phyloP scores from a whole-genome alignment of 2,888 invertebrate species.

The Tetheella fluctuosa region DNA sequence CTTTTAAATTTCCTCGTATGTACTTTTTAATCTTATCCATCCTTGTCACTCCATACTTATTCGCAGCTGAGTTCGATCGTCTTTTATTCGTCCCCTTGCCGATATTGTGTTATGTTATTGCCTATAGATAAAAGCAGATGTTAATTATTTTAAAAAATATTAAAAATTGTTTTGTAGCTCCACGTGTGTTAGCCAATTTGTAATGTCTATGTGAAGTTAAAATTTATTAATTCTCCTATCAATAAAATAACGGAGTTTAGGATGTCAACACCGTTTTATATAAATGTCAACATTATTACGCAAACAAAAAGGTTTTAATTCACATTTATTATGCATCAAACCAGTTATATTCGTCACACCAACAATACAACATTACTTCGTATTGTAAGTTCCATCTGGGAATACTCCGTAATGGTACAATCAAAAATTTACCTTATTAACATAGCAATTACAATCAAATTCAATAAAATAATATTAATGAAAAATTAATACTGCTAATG shows the following conservation, averaged over 20 bases:
- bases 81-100: too few relatives aligned
- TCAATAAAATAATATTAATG: not conserved
- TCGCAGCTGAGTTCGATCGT: too few relatives aligned
- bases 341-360: conserved; percentile 66
- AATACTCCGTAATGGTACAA: not conserved
- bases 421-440: not conserved
- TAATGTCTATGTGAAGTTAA: too few relatives aligned
- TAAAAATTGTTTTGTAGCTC: too few relatives aligned
- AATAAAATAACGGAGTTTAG: not conserved
- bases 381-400: conserved; percentile 60
- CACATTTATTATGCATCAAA: conserved; percentile 71
- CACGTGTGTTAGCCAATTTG: too few relatives aligned
- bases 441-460: not conserved
- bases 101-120: too few relatives aligned
- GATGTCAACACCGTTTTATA: conserved; percentile 46
- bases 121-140: too few relatives aligned
- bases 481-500: conserved; percentile 16
- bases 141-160: too few relatives aligned
- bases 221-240: too few relatives aligned
- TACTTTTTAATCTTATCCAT: too few relatives aligned
- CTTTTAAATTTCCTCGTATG: too few relatives aligned
- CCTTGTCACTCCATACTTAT: too few relatives aligned
- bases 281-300: conserved; percentile 54
- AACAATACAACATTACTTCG: conserved; percentile 69
- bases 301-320: conserved; percentile 70